Evolutionary conservation across 2,113 vertebrate species (phyloP).

Genomic region (Sarotherodon lohbergeri): DNA sequence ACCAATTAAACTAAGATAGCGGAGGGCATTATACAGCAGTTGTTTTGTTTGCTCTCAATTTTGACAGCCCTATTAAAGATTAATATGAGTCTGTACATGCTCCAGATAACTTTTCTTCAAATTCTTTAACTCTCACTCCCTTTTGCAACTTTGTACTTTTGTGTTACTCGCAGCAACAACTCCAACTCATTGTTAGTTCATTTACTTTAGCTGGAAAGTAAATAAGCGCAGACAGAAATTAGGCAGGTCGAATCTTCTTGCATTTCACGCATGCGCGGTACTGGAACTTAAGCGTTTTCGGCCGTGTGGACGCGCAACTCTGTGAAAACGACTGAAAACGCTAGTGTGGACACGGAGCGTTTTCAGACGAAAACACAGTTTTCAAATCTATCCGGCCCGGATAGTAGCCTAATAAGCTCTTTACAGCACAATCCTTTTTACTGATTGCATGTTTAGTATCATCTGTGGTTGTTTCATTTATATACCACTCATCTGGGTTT

Average conservation of each 20-base stretch:
- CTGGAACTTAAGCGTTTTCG: background rate
- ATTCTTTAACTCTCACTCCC: rapidly evolving
- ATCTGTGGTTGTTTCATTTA: slow-evolving; percentile 35
- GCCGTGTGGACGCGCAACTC: background rate
- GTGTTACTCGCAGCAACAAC: rapidly evolving
- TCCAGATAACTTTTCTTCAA: background rate
- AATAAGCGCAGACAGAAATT: background rate
- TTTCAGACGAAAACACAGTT: rapidly evolving
- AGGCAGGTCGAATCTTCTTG: background rate
- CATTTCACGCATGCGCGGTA: rapidly evolving
- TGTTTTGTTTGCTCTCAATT: background rate
- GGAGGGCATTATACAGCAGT: rapidly evolving
- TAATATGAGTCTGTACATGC: rapidly evolving
- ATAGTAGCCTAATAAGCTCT: slow-evolving; percentile 12
- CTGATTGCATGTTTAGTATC: slow-evolving; percentile 62
- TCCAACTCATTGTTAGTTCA: rapidly evolving
- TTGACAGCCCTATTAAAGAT: rapidly evolving
- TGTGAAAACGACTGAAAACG: background rate
- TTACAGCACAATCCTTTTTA: slow-evolving; percentile 29
- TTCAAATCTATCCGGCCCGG: background rate
- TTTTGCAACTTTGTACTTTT: background rate
- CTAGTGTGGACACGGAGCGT: rapidly evolving
- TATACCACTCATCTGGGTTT: slow-evolving; percentile 9
- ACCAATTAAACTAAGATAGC: background rate
- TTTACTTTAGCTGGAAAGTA: background rate